Percentiles rank a stretch among this genome's conserved stretches.
Evolutionary conservation across 2,888 invertebrate species (phyloP).

Genomic region (Palloptera scutellata): DNA sequence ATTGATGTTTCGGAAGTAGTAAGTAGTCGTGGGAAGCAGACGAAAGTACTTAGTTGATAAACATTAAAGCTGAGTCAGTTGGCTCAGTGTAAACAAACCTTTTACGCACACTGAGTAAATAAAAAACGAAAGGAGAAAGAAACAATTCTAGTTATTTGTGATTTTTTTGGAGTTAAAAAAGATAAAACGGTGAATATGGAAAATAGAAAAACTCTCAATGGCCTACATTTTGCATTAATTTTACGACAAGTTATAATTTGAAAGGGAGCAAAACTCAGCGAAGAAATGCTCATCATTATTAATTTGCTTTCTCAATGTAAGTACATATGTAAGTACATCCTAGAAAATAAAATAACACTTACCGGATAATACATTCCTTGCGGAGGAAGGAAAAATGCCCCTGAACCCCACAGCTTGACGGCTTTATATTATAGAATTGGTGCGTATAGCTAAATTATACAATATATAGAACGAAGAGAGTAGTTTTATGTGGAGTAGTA

Average conservation of each 20-base stretch:
- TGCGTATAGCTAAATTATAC: slow-evolving; percentile 40
- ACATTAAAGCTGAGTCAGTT: too few species aligned
- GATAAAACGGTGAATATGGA: too few species aligned
- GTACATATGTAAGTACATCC: background rate
- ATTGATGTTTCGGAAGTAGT: background rate
- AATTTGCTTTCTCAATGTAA: background rate
- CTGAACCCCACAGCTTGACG: slow-evolving; percentile 97
- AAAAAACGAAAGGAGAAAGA: too few species aligned
- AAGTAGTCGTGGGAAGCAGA: background rate
- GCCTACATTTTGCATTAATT: too few species aligned
- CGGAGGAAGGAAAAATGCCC: slow-evolving; percentile 94
- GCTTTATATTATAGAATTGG: slow-evolving; percentile 66
- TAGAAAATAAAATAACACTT: slow-evolving; percentile 72
- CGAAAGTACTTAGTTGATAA: too few species aligned
- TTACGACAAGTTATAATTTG: too few species aligned
- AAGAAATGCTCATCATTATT: background rate
- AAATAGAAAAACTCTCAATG: too few species aligned
- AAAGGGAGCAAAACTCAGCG: too few species aligned
- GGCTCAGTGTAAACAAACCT: too few species aligned
- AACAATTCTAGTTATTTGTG: too few species aligned
- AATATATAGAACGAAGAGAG: slow-evolving; percentile 24
- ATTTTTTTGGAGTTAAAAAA: too few species aligned
- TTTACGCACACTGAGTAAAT: too few species aligned
- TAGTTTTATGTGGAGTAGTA: slow-evolving; percentile 31
- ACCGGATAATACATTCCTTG: slow-evolving; percentile 98